Base-by-base conservation (phyloP, 1,140 invertebrate species). In the Drosophila santomea region DNA sequence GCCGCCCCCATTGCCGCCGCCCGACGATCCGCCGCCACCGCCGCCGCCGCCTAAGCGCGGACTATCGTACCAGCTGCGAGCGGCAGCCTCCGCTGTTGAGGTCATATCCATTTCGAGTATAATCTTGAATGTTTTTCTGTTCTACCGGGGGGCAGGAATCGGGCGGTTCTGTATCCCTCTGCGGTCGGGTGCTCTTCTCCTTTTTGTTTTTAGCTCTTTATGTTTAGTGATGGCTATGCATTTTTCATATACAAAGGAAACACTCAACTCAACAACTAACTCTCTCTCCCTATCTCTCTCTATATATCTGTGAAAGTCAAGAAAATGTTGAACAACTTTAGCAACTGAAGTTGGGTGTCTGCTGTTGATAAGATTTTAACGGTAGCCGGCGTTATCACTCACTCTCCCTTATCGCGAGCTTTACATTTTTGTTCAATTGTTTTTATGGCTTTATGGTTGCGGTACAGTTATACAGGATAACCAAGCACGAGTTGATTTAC, bases 91-190 rank as follows among this genome's bases (percentile, higher is more conserved):
- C 82, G 91, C 91, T 84, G 91, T 92, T 81, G 91, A 92, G 75
- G 91, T 92, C 91, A 92, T 92, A 91, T 92, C 91, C 91, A 92
- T 92, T 90, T 92, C 90, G 89, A 92, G 90, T 90, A 92, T 92
- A 92, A 92, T 92, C 88, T 92, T 92, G 91, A 92, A 86, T 68
- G 82, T 69, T 91, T 92, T 80, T 81, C 44, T 52, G 38, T 80
- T 66, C 59, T 56, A 76, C 78, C 69, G 71, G 63, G 71, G 73
- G 63, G 74, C 60, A 60, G 77, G 77, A 74, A 23, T 38, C 23
- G 28, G 15, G 10, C 28, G 35, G 20, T 44, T 41, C 35, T 15
- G 3, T 15, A 12, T 66, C 28, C 38, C 64, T 35, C 23, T 45
- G 20, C 20, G 7, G 7, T 44, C 43, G 17, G 43, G 8, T 15